Conservation (phyloP, 1,140 invertebrate species). For the Lordiphosa clarofinis region DNA sequence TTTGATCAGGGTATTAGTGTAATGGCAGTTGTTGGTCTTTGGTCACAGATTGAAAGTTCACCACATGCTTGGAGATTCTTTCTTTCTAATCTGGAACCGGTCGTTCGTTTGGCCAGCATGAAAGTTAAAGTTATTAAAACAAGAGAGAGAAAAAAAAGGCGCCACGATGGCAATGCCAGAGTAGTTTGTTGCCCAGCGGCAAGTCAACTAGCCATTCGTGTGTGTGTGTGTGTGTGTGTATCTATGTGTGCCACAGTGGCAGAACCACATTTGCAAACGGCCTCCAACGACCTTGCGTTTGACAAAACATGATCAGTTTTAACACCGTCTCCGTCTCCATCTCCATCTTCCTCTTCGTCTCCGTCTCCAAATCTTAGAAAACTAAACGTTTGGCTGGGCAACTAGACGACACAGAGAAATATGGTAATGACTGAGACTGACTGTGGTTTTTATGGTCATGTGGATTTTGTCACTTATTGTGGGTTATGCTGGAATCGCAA, state of each 20-base stretch:
- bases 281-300: constrained; percentile 79
- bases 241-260: constrained; percentile 73
- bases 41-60: constrained; percentile 38
- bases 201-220: constrained; percentile 24
- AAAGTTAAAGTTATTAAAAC: constrained; percentile 58
- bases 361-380: constrained; percentile 2
- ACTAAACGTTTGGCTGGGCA: constrained; percentile 47
- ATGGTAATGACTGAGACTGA: constrained; percentile 54
- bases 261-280: constrained; percentile 79
- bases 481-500: constrained; percentile 34
- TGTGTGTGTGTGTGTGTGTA: constrained; percentile 19
- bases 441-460: constrained; percentile 58
- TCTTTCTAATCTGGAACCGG: constrained; percentile 74
- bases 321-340: constrained; percentile 45
- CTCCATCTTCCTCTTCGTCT: constrained; percentile 16
- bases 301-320: constrained; percentile 77
- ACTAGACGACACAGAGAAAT: constrained; percentile 46
- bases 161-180: constrained; percentile 64
- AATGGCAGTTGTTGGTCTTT: constrained; percentile 74
- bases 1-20: constrained; percentile 74
- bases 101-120: constrained; percentile 47
- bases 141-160: constrained; percentile 38
- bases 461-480: constrained; percentile 62
- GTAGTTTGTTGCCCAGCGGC: constrained; percentile 58
- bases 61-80: constrained; percentile 57